phyloP scores from a whole-genome alignment of 2,888 invertebrate species.

The Drosophila mayaguana region DNA sequence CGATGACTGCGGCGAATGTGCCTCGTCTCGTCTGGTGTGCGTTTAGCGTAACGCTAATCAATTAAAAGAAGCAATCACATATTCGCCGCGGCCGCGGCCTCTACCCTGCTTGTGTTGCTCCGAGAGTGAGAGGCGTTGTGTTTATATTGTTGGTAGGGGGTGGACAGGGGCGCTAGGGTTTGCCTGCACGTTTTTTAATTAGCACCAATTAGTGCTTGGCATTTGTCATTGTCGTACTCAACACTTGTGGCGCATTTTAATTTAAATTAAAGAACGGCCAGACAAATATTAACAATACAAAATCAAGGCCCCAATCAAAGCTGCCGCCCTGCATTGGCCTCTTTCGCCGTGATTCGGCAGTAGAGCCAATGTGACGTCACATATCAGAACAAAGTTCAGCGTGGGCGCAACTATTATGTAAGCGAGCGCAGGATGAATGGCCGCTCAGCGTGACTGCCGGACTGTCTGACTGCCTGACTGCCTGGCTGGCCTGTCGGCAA shows the following conservation, averaged over 20 bases:
- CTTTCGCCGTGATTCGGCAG: slow-evolving; percentile 12
- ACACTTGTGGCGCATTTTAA: slow-evolving; percentile 57
- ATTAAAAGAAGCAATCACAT: slow-evolving; percentile 53
- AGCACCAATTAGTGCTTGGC: slow-evolving; percentile 66
- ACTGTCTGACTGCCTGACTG: slow-evolving; percentile 3
- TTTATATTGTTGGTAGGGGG: not conserved
- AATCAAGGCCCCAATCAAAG: slow-evolving; percentile 6
- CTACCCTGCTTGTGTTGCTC: not conserved
- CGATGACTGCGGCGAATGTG: slow-evolving; percentile 17
- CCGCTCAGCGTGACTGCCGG: slow-evolving; percentile 5
- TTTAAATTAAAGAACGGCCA: slow-evolving; percentile 36
- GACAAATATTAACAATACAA: not conserved
- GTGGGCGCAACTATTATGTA: slow-evolving; percentile 50
- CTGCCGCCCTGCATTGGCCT: not conserved
- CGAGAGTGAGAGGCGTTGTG: not conserved
- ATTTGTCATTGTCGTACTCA: slow-evolving; percentile 27
- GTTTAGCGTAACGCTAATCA: slow-evolving; percentile 75
- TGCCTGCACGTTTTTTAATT: slow-evolving; percentile 53
- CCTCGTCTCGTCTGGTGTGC: slow-evolving; percentile 63
- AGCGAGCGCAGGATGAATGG: slow-evolving; percentile 55
- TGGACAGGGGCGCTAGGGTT: not conserved
- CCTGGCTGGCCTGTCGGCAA: slow-evolving; percentile 14
- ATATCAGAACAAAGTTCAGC: slow-evolving; percentile 21
- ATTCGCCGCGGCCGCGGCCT: slow-evolving; percentile 18
- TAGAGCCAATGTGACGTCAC: slow-evolving; percentile 64